Base-by-base conservation (phyloP, 1,140 invertebrate genomes). In the Drosophila varians region DNA sequence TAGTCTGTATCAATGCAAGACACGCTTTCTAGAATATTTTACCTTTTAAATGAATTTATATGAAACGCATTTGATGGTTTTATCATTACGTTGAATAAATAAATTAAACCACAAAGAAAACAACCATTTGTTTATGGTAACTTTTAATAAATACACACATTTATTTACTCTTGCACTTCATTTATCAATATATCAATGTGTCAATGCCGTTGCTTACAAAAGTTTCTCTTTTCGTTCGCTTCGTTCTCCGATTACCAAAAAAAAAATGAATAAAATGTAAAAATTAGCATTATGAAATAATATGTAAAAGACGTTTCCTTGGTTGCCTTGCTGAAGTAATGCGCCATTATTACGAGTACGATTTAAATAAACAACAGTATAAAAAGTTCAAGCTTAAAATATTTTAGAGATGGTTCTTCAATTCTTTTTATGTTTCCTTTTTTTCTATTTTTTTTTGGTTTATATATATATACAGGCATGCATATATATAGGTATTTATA, bases 61-160 rank as follows among this genome's bases (percentile, higher is more conserved):
- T 42, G 3, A 42, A 19, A 19, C 18, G 14, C 14, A 16, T 14
- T 11, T 6, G 7, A 31, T 31, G 3, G 28, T 4, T 11, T 31
- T 31, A 11, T 2, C 11, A 11, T 38, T 14, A 38, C 16, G 6
- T 8, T 7, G 5, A 38, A n/a, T n/a, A n/a, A n/a, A n/a, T n/a
- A n/a, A n/a, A n/a, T n/a, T n/a, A 12, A 36, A 36, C 34, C 12
- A 36, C 34, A 7, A 28, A 28, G 26, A 28, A 9, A 28, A 28
- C 8, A 7, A 0, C 0, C 7, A 1, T 28, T 7, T 28, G 8
- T 31, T 38, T 66, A 66, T 68, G 61, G 31, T 86, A 86, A 86
- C 80, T 80, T 86, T 86, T 87, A 86, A 87, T 86, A 86, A 86
- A 86, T 86, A 86, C 76, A 84, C 82, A 86, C 77, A 87, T 86